Evolutionary conservation across 92 coral and sea anemone species (phyloP).

Genomic region (Siderastrea siderea): DNA sequence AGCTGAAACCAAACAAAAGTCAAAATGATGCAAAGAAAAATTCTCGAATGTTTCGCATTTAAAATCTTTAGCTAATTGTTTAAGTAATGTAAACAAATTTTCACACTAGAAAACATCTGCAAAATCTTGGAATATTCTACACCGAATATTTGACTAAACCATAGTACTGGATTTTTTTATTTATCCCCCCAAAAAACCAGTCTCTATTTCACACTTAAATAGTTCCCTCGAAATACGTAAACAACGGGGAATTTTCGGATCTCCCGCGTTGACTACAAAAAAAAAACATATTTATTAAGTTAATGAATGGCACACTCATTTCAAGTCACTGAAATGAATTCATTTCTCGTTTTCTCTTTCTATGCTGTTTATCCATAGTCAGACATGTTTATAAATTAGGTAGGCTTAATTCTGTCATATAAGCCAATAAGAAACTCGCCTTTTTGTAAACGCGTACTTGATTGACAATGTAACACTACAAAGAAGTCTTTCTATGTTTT

Average conservation of each 20-base stretch:
- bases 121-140: constrained; percentile 26
- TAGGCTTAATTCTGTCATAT: not conserved
- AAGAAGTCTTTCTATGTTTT: not conserved
- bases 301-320: constrained; percentile 33
- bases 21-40: constrained; percentile 6
- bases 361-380: constrained; percentile 5
- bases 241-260: not conserved
- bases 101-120: constrained; percentile 47
- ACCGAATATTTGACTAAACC: not conserved
- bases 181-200: too few species aligned
- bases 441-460: constrained; percentile 17
- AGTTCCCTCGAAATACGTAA: not conserved
- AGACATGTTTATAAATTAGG: constrained; percentile 10
- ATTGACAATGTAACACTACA: constrained; percentile 31
- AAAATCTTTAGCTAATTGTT: constrained; percentile 44
- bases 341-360: constrained; percentile 5
- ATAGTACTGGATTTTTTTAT: not conserved
- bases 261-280: not conserved
- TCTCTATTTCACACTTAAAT: not conserved
- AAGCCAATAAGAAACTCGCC: constrained; percentile 24
- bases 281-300: constrained; percentile 3
- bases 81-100: constrained; percentile 36
- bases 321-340: constrained; percentile 32
- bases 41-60: constrained; percentile 24
- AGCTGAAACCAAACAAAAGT: not conserved